Conservation (phyloP, 2,797 vertebrate species). For the Enteromius fasciolatus region DNA sequence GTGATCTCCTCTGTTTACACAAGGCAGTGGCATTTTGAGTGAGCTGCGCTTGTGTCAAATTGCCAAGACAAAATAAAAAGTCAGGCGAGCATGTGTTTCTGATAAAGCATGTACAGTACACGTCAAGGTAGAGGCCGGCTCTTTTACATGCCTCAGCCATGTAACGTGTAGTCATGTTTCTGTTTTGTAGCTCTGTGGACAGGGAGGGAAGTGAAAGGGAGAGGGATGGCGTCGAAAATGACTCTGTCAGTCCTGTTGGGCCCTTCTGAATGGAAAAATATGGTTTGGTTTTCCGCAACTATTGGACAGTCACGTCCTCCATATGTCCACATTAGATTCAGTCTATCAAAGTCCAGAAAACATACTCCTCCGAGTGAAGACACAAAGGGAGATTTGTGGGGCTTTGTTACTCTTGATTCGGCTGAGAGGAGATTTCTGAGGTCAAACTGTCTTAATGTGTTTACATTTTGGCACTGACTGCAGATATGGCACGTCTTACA, state of each 20-base stretch:
- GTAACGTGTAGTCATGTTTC: conserved; percentile 50
- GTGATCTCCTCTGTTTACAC: conserved; percentile 49
- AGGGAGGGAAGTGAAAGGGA: conserved; percentile 3
- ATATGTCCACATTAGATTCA: conserved; percentile 46
- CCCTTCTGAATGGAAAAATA: conserved; percentile 19
- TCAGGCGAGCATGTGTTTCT: conserved; percentile 54
- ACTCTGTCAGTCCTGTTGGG: conserved; percentile 26
- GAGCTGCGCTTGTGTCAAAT: conserved; percentile 41
- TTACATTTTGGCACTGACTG: conserved; percentile 41
- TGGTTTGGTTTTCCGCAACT: conserved; percentile 37
- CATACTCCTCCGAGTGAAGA: conserved; percentile 22
- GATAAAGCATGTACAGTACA: conserved; percentile 55
- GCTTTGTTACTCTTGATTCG: conserved; percentile 17
- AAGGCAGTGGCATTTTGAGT: conserved; percentile 53
- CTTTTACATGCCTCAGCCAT: conserved; percentile 45
- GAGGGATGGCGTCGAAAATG: conserved; percentile 11
- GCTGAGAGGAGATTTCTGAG: conserved; percentile 24
- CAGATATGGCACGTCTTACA: conserved; percentile 41
- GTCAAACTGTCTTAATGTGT: conserved; percentile 36
- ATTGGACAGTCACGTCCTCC: conserved; percentile 39
- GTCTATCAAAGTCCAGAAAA: conserved; percentile 36
- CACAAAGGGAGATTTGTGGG: conserved; percentile 40
- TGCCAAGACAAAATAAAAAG: conserved; percentile 37
- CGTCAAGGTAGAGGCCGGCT: conserved; percentile 36
- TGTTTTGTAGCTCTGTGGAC: conserved; percentile 37